These are phyloP conservation scores for Prinia subflava DNA, from an alignment of 2,113 vertebrate genomes.

Conservation along the genomic window DNA sequence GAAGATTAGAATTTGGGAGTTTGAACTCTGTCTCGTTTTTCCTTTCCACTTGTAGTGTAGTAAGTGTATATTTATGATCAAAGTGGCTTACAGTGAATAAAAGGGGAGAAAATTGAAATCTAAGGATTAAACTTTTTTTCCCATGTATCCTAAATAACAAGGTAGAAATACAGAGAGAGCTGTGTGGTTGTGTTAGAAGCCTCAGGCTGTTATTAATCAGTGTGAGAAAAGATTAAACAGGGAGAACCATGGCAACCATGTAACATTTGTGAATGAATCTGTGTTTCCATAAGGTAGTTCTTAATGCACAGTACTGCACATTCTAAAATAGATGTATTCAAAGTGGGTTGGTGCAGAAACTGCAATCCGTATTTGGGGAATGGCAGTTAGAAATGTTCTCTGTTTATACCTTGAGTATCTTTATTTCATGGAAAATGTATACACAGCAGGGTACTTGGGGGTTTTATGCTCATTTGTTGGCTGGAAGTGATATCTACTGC, in stretches of 20 bases:
- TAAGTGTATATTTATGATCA: neutral
- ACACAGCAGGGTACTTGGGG: neutral
- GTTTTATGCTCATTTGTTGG: neutral
- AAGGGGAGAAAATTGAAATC: neutral
- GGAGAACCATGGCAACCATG: constrained; percentile 32
- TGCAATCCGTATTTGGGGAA: constrained; percentile 25
- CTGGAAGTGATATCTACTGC: neutral
- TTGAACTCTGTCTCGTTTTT: neutral
- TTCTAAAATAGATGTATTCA: constrained; percentile 28
- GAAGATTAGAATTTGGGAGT: neutral
- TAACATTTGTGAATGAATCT: constrained; percentile 61
- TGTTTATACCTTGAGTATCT: constrained; percentile 34
- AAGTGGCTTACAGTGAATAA: neutral
- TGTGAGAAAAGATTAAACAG: neutral
- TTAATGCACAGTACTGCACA: neutral
- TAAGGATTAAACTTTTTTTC: neutral
- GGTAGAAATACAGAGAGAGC: neutral
- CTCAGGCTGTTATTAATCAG: neutral
- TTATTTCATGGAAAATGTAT: constrained; percentile 40
- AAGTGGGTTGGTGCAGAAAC: neutral
- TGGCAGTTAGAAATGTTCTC: constrained; percentile 11
- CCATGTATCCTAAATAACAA: neutral
- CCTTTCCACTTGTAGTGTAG: neutral
- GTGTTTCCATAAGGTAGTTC: constrained; percentile 24
- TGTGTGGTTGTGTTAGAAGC: neutral